These are phyloP conservation scores for Cuculus canorus DNA, from an alignment of 2,797 vertebrate species.

Conservation along the genomic window DNA sequence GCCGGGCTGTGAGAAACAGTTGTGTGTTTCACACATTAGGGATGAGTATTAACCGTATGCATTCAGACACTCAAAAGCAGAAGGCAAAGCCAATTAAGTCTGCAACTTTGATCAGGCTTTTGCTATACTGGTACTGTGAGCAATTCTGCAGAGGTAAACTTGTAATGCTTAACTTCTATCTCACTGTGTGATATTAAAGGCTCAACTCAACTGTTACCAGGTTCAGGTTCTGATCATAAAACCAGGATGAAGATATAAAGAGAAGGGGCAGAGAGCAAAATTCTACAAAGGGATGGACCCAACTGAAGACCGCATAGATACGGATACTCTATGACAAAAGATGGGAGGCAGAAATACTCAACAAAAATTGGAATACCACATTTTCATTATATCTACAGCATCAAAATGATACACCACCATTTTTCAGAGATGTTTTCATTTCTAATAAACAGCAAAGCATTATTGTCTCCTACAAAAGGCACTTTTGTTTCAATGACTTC, in stretches of 20 bases:
- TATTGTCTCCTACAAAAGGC: background rate
- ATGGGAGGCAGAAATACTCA: background rate
- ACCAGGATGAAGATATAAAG: background rate
- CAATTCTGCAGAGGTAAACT: background rate
- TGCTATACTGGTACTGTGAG: background rate
- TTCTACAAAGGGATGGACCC: background rate
- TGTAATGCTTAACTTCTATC: background rate
- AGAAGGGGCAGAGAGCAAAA: background rate
- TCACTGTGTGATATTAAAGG: background rate
- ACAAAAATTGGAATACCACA: background rate
- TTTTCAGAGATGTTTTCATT: background rate
- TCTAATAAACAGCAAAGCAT: background rate
- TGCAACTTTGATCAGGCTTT: background rate
- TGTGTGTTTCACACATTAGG: background rate
- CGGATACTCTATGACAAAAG: background rate
- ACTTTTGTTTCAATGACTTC: background rate
- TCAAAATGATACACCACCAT: background rate
- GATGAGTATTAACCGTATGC: background rate
- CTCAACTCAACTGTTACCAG: background rate
- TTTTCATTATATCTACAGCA: background rate
- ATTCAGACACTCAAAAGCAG: background rate
- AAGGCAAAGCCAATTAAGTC: background rate
- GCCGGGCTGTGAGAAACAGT: conserved; percentile 45
- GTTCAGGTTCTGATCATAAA: background rate
- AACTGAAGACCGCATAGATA: background rate